These are phyloP conservation scores for Nemotelus nigrinus DNA, from an alignment of 2,888 invertebrate genomes.

Conservation along the genomic window DNA sequence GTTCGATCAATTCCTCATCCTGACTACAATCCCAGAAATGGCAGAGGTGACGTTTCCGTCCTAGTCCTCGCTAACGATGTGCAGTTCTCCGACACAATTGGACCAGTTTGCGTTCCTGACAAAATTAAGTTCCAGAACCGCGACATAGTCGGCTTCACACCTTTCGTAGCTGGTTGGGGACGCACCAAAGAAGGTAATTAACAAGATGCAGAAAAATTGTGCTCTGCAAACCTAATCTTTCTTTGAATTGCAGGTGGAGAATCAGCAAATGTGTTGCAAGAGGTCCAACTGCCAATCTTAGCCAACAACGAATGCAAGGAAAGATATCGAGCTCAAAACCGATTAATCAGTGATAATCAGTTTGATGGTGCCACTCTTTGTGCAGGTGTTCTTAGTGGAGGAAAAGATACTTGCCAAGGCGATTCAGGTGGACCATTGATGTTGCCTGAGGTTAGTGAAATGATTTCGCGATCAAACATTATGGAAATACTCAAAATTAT, in stretches of 20 bases:
- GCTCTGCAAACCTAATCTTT: not conserved
- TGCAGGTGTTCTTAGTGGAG: constrained; percentile 60
- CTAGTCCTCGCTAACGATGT: constrained; percentile 71
- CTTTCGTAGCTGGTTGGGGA: constrained; percentile 73
- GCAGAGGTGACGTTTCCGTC: constrained; percentile 82
- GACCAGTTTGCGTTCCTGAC: constrained; percentile 77
- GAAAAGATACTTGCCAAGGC: constrained; percentile 63
- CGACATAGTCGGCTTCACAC: constrained; percentile 68
- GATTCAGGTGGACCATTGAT: constrained; percentile 65
- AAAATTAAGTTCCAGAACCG: constrained; percentile 66
- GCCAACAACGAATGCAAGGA: constrained; percentile 70
- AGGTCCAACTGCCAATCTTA: constrained; percentile 77
- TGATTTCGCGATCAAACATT: too few species aligned
- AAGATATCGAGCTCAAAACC: constrained; percentile 56
- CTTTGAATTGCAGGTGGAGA: constrained; percentile 70
- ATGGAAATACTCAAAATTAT: not conserved
- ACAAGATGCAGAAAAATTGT: not conserved
- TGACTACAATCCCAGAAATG: constrained; percentile 61
- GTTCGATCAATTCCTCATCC: constrained; percentile 56
- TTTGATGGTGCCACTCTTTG: constrained; percentile 61
- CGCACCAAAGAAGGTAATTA: constrained; percentile 50
- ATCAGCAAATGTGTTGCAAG: constrained; percentile 72
- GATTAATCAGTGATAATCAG: constrained; percentile 57
- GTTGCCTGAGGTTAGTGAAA: constrained; percentile 57
- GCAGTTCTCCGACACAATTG: constrained; percentile 66